These are phyloP conservation scores for Carposina sasakii DNA, from an alignment of 1,140 invertebrate species.

Conservation along the genomic window DNA sequence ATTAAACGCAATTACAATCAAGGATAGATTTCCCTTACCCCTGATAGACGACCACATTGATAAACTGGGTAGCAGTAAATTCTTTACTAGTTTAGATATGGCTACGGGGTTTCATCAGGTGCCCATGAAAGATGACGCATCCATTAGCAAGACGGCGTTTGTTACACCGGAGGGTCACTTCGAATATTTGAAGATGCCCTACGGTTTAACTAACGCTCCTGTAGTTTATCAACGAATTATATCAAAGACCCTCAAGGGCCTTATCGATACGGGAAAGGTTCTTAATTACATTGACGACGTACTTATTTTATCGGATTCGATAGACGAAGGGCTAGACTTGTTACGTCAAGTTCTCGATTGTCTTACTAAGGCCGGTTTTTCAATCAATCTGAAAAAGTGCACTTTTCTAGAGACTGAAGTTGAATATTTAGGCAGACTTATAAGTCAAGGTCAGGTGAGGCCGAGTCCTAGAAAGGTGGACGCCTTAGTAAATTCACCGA, in stretches of 20 bases:
- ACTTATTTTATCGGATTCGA: not conserved
- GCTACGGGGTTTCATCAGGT: slow-evolving; percentile 4
- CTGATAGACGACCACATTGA: slow-evolving; percentile 3
- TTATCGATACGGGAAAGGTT: slow-evolving; percentile 3
- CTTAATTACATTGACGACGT: slow-evolving; percentile 7
- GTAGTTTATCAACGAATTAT: slow-evolving; percentile 1
- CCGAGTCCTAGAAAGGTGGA: slow-evolving; percentile 1
- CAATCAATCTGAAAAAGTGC: slow-evolving; percentile 8
- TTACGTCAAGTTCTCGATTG: not conserved
- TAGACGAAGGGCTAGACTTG: not conserved
- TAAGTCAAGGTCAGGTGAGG: not conserved
- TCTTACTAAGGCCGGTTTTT: slow-evolving; percentile 1
- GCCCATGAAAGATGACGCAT: slow-evolving; percentile 3
- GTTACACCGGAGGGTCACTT: slow-evolving; percentile 6
- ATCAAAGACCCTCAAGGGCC: not conserved
- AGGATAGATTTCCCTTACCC: slow-evolving; percentile 22
- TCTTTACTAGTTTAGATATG: slow-evolving; percentile 9
- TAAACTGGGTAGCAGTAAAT: slow-evolving; percentile 6
- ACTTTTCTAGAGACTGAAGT: slow-evolving; percentile 10
- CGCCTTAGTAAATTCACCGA: slow-evolving; percentile 24
- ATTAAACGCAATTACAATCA: slow-evolving; percentile 9
- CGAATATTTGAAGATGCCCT: slow-evolving; percentile 10
- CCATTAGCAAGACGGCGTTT: slow-evolving; percentile 5
- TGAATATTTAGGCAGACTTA: slow-evolving; percentile 27
- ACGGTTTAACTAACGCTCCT: not conserved